Percentiles rank a stretch among this genome's conserved stretches.
Evolutionary conservation across 2,888 invertebrate genomes (phyloP).

Genomic region (Standfussiana lucernea): DNA sequence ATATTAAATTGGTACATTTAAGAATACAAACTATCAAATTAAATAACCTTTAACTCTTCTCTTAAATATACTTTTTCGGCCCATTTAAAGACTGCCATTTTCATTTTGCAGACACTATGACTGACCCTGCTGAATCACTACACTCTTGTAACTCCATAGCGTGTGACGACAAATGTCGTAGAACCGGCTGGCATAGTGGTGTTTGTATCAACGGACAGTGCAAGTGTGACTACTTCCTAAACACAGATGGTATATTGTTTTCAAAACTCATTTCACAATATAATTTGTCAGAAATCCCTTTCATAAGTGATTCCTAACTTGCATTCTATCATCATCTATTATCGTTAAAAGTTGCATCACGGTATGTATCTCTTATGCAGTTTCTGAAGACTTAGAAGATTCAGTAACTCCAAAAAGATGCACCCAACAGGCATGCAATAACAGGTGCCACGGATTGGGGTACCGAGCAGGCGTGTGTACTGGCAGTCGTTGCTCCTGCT

Average conservation of each 20-base stretch:
- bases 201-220: conserved; percentile 28
- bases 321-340: neutral
- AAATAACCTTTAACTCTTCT: neutral
- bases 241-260: conserved; percentile 17
- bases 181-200: conserved; percentile 22
- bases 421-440: conserved; percentile 1
- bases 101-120: conserved; percentile 1
- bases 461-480: conserved; percentile 4
- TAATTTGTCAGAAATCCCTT: neutral
- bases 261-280: no score
- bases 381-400: neutral
- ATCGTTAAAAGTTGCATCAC: neutral
- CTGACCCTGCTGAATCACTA: neutral
- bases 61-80: neutral
- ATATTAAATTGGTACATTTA: no score
- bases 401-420: neutral
- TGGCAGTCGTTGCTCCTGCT: conserved; percentile 33
- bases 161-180: conserved; percentile 26
- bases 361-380: neutral
- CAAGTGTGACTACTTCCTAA: conserved; percentile 40
- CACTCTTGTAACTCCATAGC: conserved; percentile 6
- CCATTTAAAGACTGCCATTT: neutral
- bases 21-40: neutral
- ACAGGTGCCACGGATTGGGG: neutral
- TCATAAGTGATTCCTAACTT: neutral